Percentiles rank a stretch among this genome's conserved stretches.
Evolutionary conservation across 1,140 invertebrate genomes (phyloP).

Genomic region (Amphibalanus amphitrite): DNA sequence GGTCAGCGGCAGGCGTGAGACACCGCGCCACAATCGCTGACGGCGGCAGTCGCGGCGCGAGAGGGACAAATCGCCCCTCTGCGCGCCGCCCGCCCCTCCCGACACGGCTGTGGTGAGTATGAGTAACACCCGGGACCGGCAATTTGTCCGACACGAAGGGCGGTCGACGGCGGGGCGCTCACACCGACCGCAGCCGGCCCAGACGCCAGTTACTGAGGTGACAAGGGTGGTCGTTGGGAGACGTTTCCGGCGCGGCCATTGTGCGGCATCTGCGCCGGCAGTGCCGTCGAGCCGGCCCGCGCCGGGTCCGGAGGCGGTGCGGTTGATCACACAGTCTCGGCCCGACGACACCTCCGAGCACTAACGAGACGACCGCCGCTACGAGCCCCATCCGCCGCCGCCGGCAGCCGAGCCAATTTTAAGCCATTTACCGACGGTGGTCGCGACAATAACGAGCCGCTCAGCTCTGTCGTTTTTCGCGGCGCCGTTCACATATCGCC

Average conservation of each 20-base stretch:
- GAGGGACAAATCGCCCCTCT: not conserved
- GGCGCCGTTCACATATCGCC: not conserved
- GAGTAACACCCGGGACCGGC: not conserved
- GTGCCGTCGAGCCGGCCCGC: not conserved
- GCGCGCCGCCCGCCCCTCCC: too few species aligned
- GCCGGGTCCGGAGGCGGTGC: not conserved
- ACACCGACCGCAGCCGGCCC: too few species aligned
- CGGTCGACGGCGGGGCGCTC: too few species aligned
- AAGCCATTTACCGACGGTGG: not conserved
- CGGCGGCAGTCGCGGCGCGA: too few species aligned
- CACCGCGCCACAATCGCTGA: not conserved
- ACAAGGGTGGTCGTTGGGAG: not conserved
- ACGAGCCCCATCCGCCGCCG: too few species aligned
- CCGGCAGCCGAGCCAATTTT: not conserved
- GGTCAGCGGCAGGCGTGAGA: not conserved
- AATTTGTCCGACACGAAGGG: not conserved
- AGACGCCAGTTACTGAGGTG: not conserved
- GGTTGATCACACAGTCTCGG: too few species aligned
- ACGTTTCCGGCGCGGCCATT: not conserved
- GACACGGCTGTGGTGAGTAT: too few species aligned
- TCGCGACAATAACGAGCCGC: not conserved
- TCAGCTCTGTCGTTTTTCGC: not conserved
- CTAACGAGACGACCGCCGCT: not conserved
- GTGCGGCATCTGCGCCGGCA: not conserved
- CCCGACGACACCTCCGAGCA: not conserved